A percentile compares a stretch with the other conserved stretches of the same genome.
Evolutionary conservation across 2,797 vertebrate species (phyloP).

Genomic region (Cheirogaleus major): DNA sequence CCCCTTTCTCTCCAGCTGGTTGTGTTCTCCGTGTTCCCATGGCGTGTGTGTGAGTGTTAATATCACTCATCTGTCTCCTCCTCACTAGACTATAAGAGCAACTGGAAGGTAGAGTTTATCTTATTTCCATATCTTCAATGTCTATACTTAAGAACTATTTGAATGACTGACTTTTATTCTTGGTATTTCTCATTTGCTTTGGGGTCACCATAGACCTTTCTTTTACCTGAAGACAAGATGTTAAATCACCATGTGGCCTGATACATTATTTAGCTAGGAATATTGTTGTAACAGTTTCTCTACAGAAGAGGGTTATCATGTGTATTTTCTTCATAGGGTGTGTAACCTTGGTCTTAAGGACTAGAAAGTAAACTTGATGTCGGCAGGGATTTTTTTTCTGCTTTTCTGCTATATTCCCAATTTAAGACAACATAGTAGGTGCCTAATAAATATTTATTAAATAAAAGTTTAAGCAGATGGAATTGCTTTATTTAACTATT

Average conservation of each 20-base stretch:
- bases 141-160: background rate
- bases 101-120: background rate
- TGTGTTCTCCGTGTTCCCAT: background rate
- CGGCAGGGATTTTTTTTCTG: background rate
- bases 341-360: background rate
- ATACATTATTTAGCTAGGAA: background rate
- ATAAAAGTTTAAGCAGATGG: background rate
- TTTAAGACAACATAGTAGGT: background rate
- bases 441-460: background rate
- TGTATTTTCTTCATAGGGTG: background rate
- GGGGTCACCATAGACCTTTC: background rate
- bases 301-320: background rate
- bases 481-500: background rate
- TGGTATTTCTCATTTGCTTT: slow-evolving; percentile 27
- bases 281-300: slow-evolving; percentile 6
- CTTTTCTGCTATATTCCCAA: background rate
- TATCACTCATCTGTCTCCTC: background rate
- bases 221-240: background rate
- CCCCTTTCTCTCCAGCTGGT: background rate
- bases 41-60: background rate
- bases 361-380: background rate
- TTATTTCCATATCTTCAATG: background rate
- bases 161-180: background rate
- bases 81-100: background rate
- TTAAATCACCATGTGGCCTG: background rate